Base-by-base conservation (phyloP, 2,888 invertebrate species). In the Hemicrepidius hirtus region DNA sequence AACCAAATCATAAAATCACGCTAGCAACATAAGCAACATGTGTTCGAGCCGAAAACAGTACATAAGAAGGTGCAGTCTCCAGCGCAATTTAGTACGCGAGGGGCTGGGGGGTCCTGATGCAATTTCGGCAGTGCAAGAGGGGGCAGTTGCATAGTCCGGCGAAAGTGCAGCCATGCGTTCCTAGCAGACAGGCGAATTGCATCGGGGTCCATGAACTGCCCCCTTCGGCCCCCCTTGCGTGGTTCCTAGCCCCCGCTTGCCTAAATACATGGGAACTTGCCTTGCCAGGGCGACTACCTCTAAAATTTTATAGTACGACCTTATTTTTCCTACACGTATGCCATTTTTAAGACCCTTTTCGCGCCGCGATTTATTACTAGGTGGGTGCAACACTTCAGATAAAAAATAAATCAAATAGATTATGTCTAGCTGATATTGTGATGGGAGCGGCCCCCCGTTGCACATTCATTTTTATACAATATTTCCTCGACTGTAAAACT, bases 111-210 rank as follows among this genome's bases (percentile, higher is more conserved):
- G 74, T 73, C 75, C 71, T 71, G 72, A 68, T 73, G 77, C 67
- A 65, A 68, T 73, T 73, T 73, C 60, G 73, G 68, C 67, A 70
- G 70, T 74, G 75, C 74, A 59, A 71, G 71, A 21, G 71, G 71
- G 74, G 66, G 71, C 21, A 82, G 83, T 82, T 84, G 85, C 85
- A 85, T 85, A 85, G 85, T 82, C 84, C 84, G 81, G 82, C 84
- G 85, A 85, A 86, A 86, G 86, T 86, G 86, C 86, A 86, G 82
- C 86, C 86, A 86, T 86, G 86, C 86, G 86, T 86, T 86, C 85
- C 85, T 86, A 86, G 86, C 86, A 85, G 85, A 85, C 85, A 82
- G 85, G 85, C 85, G 85, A 85, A 85, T 84, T 85, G 85, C 85
- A 83, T 78, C 82, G 84, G 81, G 86, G 86, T 86, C 86, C 86